phyloP scores from a whole-genome alignment of 2,888 invertebrate genomes.

The Nephrocerus scutellatus region DNA sequence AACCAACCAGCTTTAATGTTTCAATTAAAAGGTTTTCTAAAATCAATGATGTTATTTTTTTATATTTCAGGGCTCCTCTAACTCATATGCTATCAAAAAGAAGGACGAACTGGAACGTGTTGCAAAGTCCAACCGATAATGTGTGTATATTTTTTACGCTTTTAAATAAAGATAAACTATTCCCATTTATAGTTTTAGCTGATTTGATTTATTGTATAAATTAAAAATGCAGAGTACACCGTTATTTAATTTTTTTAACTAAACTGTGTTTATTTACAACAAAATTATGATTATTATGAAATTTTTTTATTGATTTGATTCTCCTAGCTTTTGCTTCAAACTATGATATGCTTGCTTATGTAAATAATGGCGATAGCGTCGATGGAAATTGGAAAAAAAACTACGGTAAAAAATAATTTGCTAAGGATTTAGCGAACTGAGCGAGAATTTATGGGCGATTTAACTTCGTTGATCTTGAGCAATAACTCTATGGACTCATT shows the following conservation, averaged over 20 bases:
- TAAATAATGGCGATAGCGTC: conserved; percentile 25
- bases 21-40: neutral
- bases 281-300: too few species aligned
- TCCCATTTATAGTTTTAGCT: too few species aligned
- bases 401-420: too few species aligned
- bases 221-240: too few species aligned
- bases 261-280: too few species aligned
- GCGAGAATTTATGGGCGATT: too few species aligned
- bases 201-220: too few species aligned
- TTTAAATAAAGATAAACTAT: conserved; percentile 15
- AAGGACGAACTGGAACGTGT: conserved; percentile 99
- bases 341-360: conserved; percentile 24
- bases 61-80: conserved; percentile 79
- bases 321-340: too few species aligned
- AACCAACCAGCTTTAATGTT: neutral
- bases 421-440: conserved; percentile 28
- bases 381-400: conserved; percentile 10
- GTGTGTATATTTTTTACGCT: conserved; percentile 24
- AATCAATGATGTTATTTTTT: conserved; percentile 10
- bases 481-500: too few species aligned
- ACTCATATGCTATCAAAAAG: conserved; percentile 99
- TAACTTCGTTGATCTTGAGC: too few species aligned
- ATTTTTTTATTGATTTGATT: too few species aligned
- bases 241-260: too few species aligned
- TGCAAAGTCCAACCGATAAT: conserved; percentile 99